Conservation (phyloP, 2,888 invertebrate genomes). For the Tetropium fuscum region DNA sequence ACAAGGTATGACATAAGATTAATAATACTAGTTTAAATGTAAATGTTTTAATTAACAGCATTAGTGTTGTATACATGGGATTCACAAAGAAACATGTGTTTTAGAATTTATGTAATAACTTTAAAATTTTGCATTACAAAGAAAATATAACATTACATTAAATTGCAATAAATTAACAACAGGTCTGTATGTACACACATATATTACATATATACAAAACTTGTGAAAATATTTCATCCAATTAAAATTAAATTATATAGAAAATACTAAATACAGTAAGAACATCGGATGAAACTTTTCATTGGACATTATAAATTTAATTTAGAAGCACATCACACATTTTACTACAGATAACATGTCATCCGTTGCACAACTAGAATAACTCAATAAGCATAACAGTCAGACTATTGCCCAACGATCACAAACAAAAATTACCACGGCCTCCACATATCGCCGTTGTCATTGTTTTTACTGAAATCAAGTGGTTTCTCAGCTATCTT, state of each 20-base stretch:
- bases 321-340: constrained; percentile 20
- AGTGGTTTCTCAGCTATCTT: constrained; percentile 65
- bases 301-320: constrained; percentile 2
- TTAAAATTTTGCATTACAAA: constrained; percentile 20
- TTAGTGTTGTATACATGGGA: too few relatives aligned
- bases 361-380: constrained; percentile 10
- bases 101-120: constrained; percentile 12
- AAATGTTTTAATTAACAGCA: too few relatives aligned
- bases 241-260: constrained; percentile 2
- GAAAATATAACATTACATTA: constrained; percentile 12
- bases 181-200: constrained; percentile 12
- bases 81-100: not conserved
- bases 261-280: constrained; percentile 7
- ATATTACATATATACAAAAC: constrained; percentile 20
- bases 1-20: too few relatives aligned
- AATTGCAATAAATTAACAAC: constrained; percentile 16
- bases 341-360: constrained; percentile 19
- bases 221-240: constrained; percentile 13
- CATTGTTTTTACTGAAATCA: constrained; percentile 67
- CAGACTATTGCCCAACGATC: constrained; percentile 21
- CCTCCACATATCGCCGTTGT: constrained; percentile 66
- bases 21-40: too few relatives aligned
- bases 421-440: constrained; percentile 64
- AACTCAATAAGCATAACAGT: constrained; percentile 17
- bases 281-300: constrained; percentile 15